Base-by-base conservation (phyloP, 2,888 invertebrate genomes). In the Teleiodes luculella region DNA sequence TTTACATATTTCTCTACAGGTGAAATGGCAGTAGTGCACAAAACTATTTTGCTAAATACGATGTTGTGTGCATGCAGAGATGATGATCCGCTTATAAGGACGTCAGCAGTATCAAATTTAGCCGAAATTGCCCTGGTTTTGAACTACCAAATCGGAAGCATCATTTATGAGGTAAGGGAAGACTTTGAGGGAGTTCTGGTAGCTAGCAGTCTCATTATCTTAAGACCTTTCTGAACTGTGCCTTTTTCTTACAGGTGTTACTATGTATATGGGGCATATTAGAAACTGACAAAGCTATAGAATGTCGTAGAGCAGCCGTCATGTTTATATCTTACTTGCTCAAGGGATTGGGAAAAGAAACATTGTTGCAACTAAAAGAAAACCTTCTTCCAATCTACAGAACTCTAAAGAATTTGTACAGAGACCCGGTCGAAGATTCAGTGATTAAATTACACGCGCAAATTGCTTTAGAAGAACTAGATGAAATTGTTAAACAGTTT, bases 71-170 rank as follows among this genome's bases (percentile, higher is more conserved):
- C 93, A 2, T 90, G 93, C 30, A 92, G 92, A 64, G 95, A 96
- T 75, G 75, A 89, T 2, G 96, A 96, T 72, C 90, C 93, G 13
- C 78, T 95, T 28, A 91, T 97, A 39, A 90, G 96, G 66, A 92
- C 96, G 13, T 96, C 96, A 1, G 94, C 95, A 68, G 85, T 97
- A 52, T 96, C 96, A 0, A 96, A 96, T 78, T 86, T 97, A 41
- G 96, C 95, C 0, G 96, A 97, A 82, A 89, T 96, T 13, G 95
- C 95, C 64, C 89, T 93, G 62, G 91, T 95, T 3, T 80, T 97
- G 41, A 92, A 94, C 52, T 96, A 93, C 70, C 93, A 93, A 67
- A 82, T 97, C 4, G 95, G 95, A 28, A 84, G 92, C 55, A 91
- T 94, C 55, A 85, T 95, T 53, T 92, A 92, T 61, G 96, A 97